Conservation (phyloP, 2,113 vertebrate genomes). For the Phodopus roborovskii region DNA sequence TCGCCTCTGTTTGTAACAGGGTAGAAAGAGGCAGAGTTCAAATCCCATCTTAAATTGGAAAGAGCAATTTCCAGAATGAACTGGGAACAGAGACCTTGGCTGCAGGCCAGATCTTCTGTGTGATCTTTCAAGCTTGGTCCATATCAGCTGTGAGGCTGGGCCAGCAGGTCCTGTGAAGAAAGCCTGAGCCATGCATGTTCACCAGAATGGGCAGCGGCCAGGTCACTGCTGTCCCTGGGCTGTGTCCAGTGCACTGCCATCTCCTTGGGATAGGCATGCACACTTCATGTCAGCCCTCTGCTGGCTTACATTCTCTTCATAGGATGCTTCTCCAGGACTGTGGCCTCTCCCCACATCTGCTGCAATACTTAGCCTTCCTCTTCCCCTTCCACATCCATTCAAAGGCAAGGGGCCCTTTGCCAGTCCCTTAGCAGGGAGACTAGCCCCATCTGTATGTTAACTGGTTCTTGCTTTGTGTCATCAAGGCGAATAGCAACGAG, state of each 20-base stretch:
- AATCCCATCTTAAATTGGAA: neutral
- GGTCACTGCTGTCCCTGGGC: too few relatives aligned
- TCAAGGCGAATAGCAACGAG: accelerated
- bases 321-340: neutral
- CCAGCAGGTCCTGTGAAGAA: neutral
- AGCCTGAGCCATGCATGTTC: too few relatives aligned
- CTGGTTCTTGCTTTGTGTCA: neutral
- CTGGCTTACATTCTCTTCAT: neutral
- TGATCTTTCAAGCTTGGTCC: neutral
- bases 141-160: neutral
- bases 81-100: neutral
- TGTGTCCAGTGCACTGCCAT: neutral
- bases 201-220: neutral
- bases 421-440: neutral
- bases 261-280: neutral
- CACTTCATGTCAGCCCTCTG: too few relatives aligned
- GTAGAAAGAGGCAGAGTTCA: neutral
- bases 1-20: neutral
- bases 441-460: neutral
- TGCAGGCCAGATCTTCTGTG: neutral
- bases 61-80: neutral
- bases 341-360: neutral
- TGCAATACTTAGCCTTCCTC: neutral
- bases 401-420: neutral
- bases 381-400: neutral